Base-by-base conservation (phyloP, 2,113 vertebrate species). In the Lichenostomus cassidix region DNA sequence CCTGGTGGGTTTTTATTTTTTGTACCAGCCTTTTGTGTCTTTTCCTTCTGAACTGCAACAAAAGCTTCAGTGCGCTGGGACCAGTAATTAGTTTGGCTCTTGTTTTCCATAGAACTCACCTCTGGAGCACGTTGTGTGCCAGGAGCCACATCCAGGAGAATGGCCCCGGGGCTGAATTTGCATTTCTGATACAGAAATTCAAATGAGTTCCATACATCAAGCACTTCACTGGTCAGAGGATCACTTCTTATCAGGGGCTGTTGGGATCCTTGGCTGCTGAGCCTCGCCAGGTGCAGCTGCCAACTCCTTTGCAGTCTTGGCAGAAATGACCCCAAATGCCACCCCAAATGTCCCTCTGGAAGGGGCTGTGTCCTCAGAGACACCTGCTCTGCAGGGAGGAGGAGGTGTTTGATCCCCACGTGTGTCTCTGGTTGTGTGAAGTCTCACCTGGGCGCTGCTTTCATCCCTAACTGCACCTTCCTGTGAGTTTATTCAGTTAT, bases 171-270 rank as follows among this genome's bases (percentile, higher is more conserved):
- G 91, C 74, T 68, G 44, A 29, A 95, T 95, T 93, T 89, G 87
- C 87, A 84, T 94, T 95, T 89, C 89, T 91, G 42, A 62, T 89
- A 15, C 82, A 47, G 42, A 94, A 94, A 91, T 96, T 87, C 87
- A 89, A 85, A 91, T 94, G 35, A 24, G 20, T 31, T 19, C 75
- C 56, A 28, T 76, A 29, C 16, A 70, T 84, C 58, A 62, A 78
- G 60, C 7, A 15, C 31, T 78, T 81, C 49, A 18, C 21, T 39
- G 69, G 68, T 59, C 55, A 55, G 79, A 59, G 60, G 11, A 46
- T 59, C 37, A 0, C 58, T 74, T 37, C 9, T 11, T 41, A 17
- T 24, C 8, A 1, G 58, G 35, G 37, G 18, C 24, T 25, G 47
- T 23, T 20, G 27, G 78, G 70, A 13, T 46, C 29, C 79, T 65